Conservation (phyloP, 2,888 invertebrate genomes). For the Agrochola circellaris region DNA sequence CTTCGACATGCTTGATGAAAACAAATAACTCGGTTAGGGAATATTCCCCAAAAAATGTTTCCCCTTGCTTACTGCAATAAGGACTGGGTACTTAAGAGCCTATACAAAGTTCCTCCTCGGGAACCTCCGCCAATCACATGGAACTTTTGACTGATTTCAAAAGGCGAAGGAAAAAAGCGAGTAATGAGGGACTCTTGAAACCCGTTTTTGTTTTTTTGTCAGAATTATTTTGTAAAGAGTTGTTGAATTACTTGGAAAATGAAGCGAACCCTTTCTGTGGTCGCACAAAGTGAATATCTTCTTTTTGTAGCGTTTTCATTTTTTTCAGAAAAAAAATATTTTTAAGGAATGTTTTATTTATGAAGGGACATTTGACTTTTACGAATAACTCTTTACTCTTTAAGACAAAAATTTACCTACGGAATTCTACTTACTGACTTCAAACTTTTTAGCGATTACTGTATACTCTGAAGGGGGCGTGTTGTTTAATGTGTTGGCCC, state of each 20-base stretch:
- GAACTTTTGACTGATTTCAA: constrained; percentile 62
- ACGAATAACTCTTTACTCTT: not conserved
- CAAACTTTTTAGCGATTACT: not conserved
- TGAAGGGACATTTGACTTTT: constrained; percentile 5
- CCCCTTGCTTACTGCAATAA: constrained; percentile 42
- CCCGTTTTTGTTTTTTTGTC: constrained; percentile 54
- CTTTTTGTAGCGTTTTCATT: not conserved
- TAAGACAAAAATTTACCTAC: no score
- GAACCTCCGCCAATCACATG: constrained; percentile 54
- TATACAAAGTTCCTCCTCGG: constrained; percentile 58
- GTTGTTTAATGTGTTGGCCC: constrained; percentile 28
- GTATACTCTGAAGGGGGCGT: not conserved
- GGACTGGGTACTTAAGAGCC: constrained; percentile 51
- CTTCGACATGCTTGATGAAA: constrained; percentile 23
- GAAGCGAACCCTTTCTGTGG: constrained; percentile 33
- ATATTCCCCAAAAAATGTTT: constrained; percentile 54
- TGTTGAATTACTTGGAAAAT: constrained; percentile 47
- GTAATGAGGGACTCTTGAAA: constrained; percentile 48
- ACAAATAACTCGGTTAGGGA: constrained; percentile 48
- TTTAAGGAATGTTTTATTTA: constrained; percentile 15
- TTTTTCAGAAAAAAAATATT: not conserved
- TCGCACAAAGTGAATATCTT: constrained; percentile 33
- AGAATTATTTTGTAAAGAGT: constrained; percentile 56
- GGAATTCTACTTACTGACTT: not conserved
- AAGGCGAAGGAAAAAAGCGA: constrained; percentile 48